Conservation (phyloP, 2,888 invertebrate species). For the Luperina nickerlii region DNA sequence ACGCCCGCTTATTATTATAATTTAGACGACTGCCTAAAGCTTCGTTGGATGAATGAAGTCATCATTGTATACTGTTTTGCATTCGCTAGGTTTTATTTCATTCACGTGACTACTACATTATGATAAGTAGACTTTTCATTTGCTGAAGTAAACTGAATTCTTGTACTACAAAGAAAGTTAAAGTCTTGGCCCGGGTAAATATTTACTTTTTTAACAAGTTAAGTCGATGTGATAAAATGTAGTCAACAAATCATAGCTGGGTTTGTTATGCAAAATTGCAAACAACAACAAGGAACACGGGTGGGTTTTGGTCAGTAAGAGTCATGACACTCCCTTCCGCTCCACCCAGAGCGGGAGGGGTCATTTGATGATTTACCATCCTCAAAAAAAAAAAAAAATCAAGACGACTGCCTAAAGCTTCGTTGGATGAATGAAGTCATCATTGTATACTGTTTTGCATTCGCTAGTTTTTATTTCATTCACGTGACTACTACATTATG, state of each 20-base stretch:
- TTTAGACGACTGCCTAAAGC: slow-evolving; percentile 90
- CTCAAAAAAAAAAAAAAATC: no score
- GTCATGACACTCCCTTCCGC: no score
- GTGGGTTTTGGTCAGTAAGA: no score
- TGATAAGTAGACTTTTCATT: slow-evolving; percentile 43
- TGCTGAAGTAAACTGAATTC: slow-evolving; percentile 45
- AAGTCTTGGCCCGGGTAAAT: slow-evolving; percentile 45
- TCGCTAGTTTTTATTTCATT: no score
- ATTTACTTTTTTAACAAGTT: slow-evolving; percentile 70
- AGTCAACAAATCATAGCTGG: slow-evolving; percentile 82
- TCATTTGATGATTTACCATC: no score
- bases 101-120: slow-evolving; percentile 41
- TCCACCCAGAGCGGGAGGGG: no score
- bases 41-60: slow-evolving; percentile 86
- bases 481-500: no score
- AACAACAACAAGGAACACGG: slow-evolving; percentile 33
- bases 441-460: no score
- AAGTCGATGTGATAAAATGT: slow-evolving; percentile 75
- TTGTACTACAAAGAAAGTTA: slow-evolving; percentile 41
- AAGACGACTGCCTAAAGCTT: no score
- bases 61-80: slow-evolving; percentile 74
- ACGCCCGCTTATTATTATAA: slow-evolving; percentile 90
- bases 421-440: no score
- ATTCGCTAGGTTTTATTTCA: slow-evolving; percentile 60
- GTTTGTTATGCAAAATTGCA: slow-evolving; percentile 88